A percentile compares a stretch with the other conserved stretches of the same genome.
Evolutionary conservation across 2,797 vertebrate species (phyloP).

Genomic region (Syngnathus acus): DNA sequence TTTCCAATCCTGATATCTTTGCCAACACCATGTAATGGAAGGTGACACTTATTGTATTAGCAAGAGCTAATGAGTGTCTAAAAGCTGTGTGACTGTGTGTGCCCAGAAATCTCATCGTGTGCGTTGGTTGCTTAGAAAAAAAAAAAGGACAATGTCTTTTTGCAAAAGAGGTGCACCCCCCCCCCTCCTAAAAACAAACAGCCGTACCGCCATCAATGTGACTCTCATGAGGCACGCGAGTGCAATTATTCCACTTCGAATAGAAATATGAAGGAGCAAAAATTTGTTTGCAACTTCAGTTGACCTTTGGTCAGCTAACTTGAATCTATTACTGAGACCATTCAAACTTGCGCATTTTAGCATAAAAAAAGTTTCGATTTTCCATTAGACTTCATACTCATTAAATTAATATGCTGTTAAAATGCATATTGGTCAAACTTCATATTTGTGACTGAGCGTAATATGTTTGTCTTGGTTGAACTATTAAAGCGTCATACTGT

Average conservation of each 20-base stretch:
- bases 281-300: conserved; percentile 10
- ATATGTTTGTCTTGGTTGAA: too few relatives aligned
- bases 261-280: conserved; percentile 44
- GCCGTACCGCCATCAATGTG: conserved; percentile 10
- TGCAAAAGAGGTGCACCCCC: conserved; percentile 39
- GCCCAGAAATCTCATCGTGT: conserved; percentile 65
- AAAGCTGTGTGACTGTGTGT: conserved; percentile 70
- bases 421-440: neutral
- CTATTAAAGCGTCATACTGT: too few relatives aligned
- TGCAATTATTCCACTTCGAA: conserved; percentile 33
- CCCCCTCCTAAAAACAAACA: conserved; percentile 14
- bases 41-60: conserved; percentile 76
- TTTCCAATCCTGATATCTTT: conserved; percentile 67
- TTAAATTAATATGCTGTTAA: neutral
- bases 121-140: conserved; percentile 42
- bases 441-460: too few relatives aligned
- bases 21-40: conserved; percentile 65
- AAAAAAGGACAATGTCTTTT: conserved; percentile 38
- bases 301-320: neutral
- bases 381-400: neutral
- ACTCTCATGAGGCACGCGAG: conserved; percentile 47
- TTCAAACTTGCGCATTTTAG: neutral
- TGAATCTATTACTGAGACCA: neutral
- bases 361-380: neutral
- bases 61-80: conserved; percentile 71